Evolutionary conservation across 2,797 vertebrate genomes (phyloP), one percentile per base, ranked within the genome.

Genomic region (Pipistrellus pygmaeus): DNA sequence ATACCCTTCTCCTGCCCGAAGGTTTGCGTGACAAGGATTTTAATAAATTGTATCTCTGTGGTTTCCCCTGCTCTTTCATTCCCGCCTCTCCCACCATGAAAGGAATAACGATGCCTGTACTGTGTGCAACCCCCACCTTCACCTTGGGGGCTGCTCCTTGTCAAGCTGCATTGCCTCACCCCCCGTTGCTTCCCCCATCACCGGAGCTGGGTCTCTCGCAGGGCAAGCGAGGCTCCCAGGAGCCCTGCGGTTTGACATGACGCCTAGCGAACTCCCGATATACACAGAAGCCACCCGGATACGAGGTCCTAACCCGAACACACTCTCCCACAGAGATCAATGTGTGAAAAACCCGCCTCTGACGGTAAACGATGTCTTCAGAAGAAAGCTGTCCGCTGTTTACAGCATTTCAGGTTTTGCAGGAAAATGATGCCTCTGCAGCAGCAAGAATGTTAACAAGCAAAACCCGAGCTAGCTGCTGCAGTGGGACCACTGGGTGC

Each of bases 21-120:
- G 44, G 68, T 44, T 88, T 81, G 71, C 75, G 44, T 96, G 90
- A 81, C 75, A 60, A 93, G 80, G 53, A 90, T 77, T 91, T 86
- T 5, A 6, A 82, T 88, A 92, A 94, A 44, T 76, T 64, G 44
- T 27, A 84, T 71, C 51, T 38, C 72, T 68, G 48, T 66, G 71
- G 75, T 91, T 95, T 89, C 0, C 68, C 27, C 69, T 85, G 46
- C 30, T 68, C 53, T 83, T 92, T 60, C 38, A 35, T 82, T 53
- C 38, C 41, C 81, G 27, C 21, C 30, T 81, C 60, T 77, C 38
- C 69, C 38, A 60, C 48, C 62, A 51, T 4, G 53, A 88, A 78
- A 96, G 68, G 51, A 83, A 81, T 38, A 13, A 30, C 2, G 57
- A 73, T 21, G 20, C 73, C 41, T 80, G 80, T 41, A 25, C 72